Base-by-base conservation (phyloP, 2,888 invertebrate genomes). In the Scelioninae gen. 1 region DNA sequence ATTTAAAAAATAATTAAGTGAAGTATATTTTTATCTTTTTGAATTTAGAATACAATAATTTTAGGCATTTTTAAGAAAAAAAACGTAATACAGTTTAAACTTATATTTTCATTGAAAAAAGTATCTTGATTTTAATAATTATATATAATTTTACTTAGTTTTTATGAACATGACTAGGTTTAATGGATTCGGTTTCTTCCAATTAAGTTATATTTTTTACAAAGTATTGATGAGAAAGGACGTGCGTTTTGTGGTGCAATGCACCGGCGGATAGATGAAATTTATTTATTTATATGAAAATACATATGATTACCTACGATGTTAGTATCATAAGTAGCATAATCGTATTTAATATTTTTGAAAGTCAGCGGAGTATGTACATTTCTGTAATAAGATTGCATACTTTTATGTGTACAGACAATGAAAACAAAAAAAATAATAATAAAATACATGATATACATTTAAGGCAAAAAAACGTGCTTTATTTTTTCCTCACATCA, bases 341-440 rank as follows among this genome's bases (percentile, higher is more conserved):
- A 82, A 86, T 77, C 75, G 69, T 87, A 86, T 87, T 86, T 85
- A 87, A 86, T 88, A 87, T 87, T 86, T 86, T 87, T 87, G 85
- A 88, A 81, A 82, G 84, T 84, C 62, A 82, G 66, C 85, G 85
- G 81, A 77, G 75, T 86, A 85, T 87, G 86, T 88, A 88, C 82
- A 88, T 86, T 87, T 87, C 84, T 86, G 82, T 86, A 86, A 87
- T 85, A 86, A 85, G 38, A 82, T 84, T 82, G 58, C 79, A 82
- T 79, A 82, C 68, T 77, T 71, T 81, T 75, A 82, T 82, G 72
- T 77, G 80, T 80, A 77, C 80, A 81, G 71, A 76, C 11, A 66
- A 66, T 71, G 63, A 76, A 72, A 49, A 65, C 23, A 31, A 58
- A 43, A 60, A 40, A 38, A 56, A 56, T 10, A 55, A 49, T 58